Evolutionary conservation across 1,140 invertebrate genomes (phyloP), one percentile per base, ranked within the genome.

Genomic region (Musca domestica): DNA sequence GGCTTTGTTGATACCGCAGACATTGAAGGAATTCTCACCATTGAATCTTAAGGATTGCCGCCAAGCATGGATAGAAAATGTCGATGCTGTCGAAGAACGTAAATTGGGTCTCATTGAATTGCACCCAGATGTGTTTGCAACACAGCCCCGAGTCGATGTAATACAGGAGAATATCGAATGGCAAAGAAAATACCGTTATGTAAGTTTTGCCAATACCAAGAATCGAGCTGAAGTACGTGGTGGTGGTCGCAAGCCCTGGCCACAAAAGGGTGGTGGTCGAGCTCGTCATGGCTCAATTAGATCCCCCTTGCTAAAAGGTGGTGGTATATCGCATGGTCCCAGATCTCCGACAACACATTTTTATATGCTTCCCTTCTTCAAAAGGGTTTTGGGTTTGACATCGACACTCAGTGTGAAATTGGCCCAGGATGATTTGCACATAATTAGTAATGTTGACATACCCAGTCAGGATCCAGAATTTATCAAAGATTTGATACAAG

Each of bases 351-450:
- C 88, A 56, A 88, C 92, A 9, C 89, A 93, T 76, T 99, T 97
- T 82, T 98, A 91, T 77, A 98, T 99, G 95, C 78, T 98, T 20
- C 91, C 93, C 0, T 91, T 90, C 77, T 86, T 85, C 68, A 83
- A 83, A 3, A 81, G 97, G 71, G 80, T 98, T 3, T 72, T 86
- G 66, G 98, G 97, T 0, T 85, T 99, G 1, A 91, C 89, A 12
- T 86, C 90, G 12, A 90, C 90, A 0, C 83, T 99, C 7, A 94
- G 96, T 23, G 85, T 93, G 2, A 99, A 99, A 84, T 86, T 96
- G 71, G 93, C 94, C 12, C 95, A 96, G 86, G 94, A 98, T 86
- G 95, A 99, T 84, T 82, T 99, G 48, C 93, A 96, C 80, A 87
- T 99, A 72, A 91, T 99, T 0, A 89, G 95, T 68, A 87, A 90